Evolutionary conservation across 2,888 invertebrate genomes (phyloP).

Genomic region (Alloplasta piceator): DNA sequence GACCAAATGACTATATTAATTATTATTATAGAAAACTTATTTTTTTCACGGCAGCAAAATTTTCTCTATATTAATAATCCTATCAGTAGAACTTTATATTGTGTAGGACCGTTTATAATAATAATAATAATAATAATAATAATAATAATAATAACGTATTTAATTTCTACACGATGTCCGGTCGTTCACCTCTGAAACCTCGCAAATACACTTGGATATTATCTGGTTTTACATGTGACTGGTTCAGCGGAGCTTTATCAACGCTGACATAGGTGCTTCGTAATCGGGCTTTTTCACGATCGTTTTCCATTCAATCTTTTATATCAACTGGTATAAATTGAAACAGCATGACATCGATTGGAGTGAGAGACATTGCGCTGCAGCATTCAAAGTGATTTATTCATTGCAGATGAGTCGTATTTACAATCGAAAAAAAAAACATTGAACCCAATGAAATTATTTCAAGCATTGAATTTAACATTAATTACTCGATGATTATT

Average conservation of each 20-base stretch:
- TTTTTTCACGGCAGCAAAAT: too few relatives aligned
- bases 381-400: too few relatives aligned
- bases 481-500: too few relatives aligned
- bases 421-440: too few relatives aligned
- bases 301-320: constrained; percentile 16
- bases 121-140: too few relatives aligned
- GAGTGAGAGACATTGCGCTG: too few relatives aligned
- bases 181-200: constrained; percentile 51
- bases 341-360: too few relatives aligned
- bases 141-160: not conserved
- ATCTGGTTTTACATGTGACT: constrained; percentile 17
- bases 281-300: not conserved
- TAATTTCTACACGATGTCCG: not conserved
- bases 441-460: too few relatives aligned
- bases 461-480: too few relatives aligned
- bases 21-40: too few relatives aligned
- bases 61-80: not conserved
- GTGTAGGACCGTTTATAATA: not conserved
- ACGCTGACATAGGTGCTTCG: not conserved
- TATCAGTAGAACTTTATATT: not conserved
- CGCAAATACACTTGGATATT: constrained; percentile 36
- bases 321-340: not conserved
- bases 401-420: too few relatives aligned
- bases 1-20: too few relatives aligned
- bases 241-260: constrained; percentile 32